phyloP scores from a whole-genome alignment of 2,888 invertebrate species.

The Agrilus mali region DNA sequence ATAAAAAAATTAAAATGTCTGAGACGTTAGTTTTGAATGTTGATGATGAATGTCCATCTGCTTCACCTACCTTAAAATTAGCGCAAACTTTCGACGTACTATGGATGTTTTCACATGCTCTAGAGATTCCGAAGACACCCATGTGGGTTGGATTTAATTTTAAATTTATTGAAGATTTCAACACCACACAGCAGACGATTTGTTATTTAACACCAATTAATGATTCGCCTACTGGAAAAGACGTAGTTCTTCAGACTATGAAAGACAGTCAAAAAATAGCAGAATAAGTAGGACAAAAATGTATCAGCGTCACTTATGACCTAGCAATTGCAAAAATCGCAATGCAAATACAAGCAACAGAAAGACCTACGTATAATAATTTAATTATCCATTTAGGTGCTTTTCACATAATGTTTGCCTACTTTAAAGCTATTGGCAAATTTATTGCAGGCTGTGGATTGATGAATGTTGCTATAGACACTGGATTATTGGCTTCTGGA shows the following conservation, averaged over 20 bases:
- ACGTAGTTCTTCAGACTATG: conserved; percentile 7
- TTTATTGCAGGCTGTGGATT: conserved; percentile 15
- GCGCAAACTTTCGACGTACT: conserved; percentile 7
- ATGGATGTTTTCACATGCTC: too few relatives aligned
- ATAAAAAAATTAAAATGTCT: too few relatives aligned
- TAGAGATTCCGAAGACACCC: too few relatives aligned
- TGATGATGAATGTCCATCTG: too few relatives aligned
- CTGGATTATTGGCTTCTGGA: conserved; percentile 16
- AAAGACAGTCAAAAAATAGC: conserved; percentile 7
- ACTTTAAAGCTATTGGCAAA: conserved; percentile 18
- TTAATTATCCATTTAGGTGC: conserved; percentile 19
- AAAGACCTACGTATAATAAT: conserved; percentile 13
- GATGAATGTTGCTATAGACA: conserved; percentile 12
- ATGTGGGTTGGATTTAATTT: too few relatives aligned
- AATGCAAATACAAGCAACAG: conserved; percentile 13
- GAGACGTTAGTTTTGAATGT: too few relatives aligned
- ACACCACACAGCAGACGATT: too few relatives aligned
- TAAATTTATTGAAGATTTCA: too few relatives aligned
- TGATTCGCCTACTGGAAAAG: too few relatives aligned
- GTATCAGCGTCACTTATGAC: conserved; percentile 17
- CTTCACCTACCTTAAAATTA: too few relatives aligned
- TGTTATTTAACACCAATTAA: too few relatives aligned
- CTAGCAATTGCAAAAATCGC: conserved; percentile 20
- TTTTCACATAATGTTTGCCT: conserved; percentile 19
- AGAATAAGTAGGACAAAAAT: conserved; percentile 7